Base-by-base conservation (phyloP, 2,888 invertebrate genomes). In the Ashinkailepas kermadecensis region DNA sequence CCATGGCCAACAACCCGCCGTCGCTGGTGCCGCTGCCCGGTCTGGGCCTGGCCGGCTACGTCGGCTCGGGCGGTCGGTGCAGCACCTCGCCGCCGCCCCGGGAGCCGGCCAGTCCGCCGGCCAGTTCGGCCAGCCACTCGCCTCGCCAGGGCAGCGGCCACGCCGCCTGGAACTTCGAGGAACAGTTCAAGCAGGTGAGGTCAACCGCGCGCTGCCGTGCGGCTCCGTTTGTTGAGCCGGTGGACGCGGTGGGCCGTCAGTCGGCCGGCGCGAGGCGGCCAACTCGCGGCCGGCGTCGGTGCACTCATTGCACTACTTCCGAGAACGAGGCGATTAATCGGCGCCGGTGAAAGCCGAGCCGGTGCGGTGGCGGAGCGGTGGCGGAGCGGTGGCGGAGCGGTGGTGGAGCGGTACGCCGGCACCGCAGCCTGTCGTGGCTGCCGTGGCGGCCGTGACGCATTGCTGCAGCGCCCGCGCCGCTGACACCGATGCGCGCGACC, bases 151-250 rank as follows among this genome's bases (percentile, higher is more conserved):
- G 21, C 57, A 13, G 57, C n/a, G 58, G 23, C n/a, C n/a, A 78
- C 12, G 78, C 78, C 9, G 23, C 78, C 58, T 78, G 78, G 78
- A 78, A 78, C 78, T 78, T 23, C 78, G 78, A 78, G 78, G 78
- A 78, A 23, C 78, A 78, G 58, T 78, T 78, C 78, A 78, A 78
- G 15, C 78, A 78, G 78, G 78, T 78, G 7, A 58, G 78, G 12
- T 18, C 4, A 10, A 12, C 13, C 39, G 7, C 70, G 70, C 39
- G 39, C 39, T 39, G 39, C 39, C 39, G 39, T 39, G 39, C 39
- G 39, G 39, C 39, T 39, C 39, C 39, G 39, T 39, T 39, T 39
- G 39, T 39, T 39, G 39, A 39, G 39, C 39, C 4, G 39, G 39
- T 39, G 2, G 39, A 1, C 39, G 39, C 39, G 39, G 39, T 4